Percentiles rank a stretch among this genome's conserved stretches.
These are phyloP conservation scores for Lagorchestes hirsutus DNA, from an alignment of 2,797 vertebrate species.

Conservation along the genomic window DNA sequence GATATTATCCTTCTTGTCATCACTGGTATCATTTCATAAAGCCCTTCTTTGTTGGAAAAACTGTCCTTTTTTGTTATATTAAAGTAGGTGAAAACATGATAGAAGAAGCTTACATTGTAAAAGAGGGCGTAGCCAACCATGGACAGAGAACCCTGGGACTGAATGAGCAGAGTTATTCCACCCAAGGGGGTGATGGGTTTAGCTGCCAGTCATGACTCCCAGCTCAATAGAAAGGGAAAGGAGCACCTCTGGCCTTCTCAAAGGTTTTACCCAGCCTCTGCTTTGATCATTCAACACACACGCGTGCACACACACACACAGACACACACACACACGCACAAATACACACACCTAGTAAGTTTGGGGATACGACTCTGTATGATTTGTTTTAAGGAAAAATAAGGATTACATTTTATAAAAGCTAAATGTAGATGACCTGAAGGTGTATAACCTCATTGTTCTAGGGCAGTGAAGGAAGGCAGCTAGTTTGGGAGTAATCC, in stretches of 20 bases:
- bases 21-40: background rate
- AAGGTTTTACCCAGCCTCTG: background rate
- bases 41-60: constrained; percentile 64
- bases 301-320: background rate
- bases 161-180: background rate
- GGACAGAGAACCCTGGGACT: background rate
- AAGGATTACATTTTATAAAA: no score
- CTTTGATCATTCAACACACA: background rate
- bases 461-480: no score
- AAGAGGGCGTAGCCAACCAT: background rate
- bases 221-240: background rate
- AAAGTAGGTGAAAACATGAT: constrained; percentile 17
- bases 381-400: no score
- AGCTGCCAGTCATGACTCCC: background rate
- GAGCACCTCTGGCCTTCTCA: background rate
- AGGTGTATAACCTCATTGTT: no score
- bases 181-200: background rate
- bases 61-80: constrained; percentile 25
- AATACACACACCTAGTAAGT: no score
- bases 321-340: no score
- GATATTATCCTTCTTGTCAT: constrained; percentile 25
- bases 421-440: no score
- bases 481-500: no score
- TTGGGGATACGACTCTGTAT: no score
- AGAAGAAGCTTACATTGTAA: background rate